A percentile compares a stretch with the other conserved stretches of the same genome.
These are phyloP conservation scores for Neomorphus geoffroyi DNA, from an alignment of 2,797 vertebrate genomes.

Conservation along the genomic window DNA sequence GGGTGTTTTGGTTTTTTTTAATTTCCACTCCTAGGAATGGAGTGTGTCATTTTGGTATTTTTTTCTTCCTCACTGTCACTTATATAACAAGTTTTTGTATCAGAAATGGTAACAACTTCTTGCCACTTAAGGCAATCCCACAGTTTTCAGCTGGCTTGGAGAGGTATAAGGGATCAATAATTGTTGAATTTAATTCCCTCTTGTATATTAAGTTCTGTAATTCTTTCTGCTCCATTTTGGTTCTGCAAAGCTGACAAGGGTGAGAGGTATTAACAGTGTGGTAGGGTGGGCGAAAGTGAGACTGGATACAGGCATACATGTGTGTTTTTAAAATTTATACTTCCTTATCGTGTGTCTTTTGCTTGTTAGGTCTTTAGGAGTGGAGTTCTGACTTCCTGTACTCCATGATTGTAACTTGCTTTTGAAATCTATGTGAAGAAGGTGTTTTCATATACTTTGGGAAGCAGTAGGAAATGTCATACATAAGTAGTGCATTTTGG, in stretches of 20 bases:
- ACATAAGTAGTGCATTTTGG: background rate
- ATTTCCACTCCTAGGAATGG: background rate
- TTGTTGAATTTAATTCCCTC: background rate
- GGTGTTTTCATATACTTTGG: background rate
- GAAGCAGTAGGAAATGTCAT: background rate
- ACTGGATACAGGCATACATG: background rate
- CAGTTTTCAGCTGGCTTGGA: background rate
- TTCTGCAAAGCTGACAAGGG: background rate
- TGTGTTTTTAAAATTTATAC: background rate
- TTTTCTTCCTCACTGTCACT: background rate
- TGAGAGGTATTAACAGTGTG: background rate
- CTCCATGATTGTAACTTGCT: background rate
- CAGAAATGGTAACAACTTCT: background rate
- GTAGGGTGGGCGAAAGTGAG: background rate
- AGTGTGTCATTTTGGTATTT: background rate
- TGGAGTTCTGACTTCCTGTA: background rate
- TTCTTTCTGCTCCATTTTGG: background rate
- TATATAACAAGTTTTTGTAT: background rate
- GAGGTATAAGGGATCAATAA: fast-evolving
- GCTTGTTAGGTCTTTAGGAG: background rate
- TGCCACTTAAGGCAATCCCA: background rate
- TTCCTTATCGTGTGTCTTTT: background rate
- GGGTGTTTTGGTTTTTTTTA: background rate
- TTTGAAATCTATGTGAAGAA: background rate
- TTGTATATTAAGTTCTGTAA: background rate